Conservation (phyloP, 2,888 invertebrate genomes). For the Cyclophora albipunctata region DNA sequence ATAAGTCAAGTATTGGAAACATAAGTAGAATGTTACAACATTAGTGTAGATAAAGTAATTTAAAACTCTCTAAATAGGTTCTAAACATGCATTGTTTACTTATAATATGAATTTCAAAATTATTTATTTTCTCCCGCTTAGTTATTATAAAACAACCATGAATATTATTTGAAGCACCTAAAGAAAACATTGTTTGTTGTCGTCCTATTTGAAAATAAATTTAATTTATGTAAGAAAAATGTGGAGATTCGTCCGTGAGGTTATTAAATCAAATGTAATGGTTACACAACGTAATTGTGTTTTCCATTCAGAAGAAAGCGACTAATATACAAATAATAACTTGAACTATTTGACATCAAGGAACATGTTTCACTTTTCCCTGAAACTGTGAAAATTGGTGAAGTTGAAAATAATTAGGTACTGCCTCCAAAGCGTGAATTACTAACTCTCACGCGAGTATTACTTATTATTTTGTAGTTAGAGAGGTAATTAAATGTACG, state of each 20-base stretch:
- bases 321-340: not conserved
- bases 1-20: too few species aligned
- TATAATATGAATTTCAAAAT: too few species aligned
- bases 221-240: too few species aligned
- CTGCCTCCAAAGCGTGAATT: conserved; percentile 48
- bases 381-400: conserved; percentile 46
- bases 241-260: too few species aligned
- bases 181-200: too few species aligned
- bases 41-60: too few species aligned
- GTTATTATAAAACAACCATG: not conserved
- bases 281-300: not conserved
- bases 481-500: conserved; percentile 55
- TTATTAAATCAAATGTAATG: not conserved
- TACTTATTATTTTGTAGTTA: conserved; percentile 66
- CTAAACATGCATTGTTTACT: too few species aligned
- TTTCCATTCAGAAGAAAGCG: not conserved
- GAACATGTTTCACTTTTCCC: conserved; percentile 19
- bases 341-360: conserved; percentile 1
- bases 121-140: not conserved
- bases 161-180: too few species aligned
- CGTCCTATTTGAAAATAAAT: not conserved
- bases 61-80: too few species aligned
- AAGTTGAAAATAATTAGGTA: conserved; percentile 56
- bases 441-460: conserved; percentile 55
- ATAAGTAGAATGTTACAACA: too few species aligned